A percentile compares a stretch with the other conserved stretches of the same genome.
phyloP scores from a whole-genome alignment of 2,797 vertebrate genomes.

The Limosa lapponica region DNA sequence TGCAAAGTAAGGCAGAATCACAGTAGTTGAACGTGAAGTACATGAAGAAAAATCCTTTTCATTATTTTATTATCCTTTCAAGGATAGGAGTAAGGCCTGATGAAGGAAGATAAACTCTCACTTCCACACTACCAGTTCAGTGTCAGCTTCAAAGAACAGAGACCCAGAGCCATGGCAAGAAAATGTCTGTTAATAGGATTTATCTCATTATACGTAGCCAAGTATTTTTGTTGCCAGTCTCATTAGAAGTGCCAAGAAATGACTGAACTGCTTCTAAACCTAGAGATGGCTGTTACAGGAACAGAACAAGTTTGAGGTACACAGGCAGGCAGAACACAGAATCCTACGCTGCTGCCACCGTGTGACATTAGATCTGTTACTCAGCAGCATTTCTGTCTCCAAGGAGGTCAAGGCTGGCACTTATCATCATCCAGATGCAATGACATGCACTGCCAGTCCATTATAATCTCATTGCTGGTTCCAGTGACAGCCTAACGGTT shows the following conservation, averaged over 20 bases:
- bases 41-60: background rate
- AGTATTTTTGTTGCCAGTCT: background rate
- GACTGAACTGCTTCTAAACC: background rate
- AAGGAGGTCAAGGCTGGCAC: background rate
- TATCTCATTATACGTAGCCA: background rate
- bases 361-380: background rate
- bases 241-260: background rate
- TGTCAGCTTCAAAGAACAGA: background rate
- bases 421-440: background rate
- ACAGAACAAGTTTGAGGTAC: background rate
- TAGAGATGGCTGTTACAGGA: background rate
- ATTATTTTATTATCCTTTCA: background rate
- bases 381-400: background rate
- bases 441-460: background rate
- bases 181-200: background rate
- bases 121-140: background rate
- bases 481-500: background rate
- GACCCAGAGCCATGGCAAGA: background rate
- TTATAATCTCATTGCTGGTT: background rate
- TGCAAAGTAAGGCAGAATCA: background rate
- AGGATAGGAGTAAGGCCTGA: background rate
- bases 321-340: background rate
- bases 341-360: background rate
- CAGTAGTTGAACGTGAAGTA: background rate
- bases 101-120: background rate